Percentiles rank a stretch among this genome's conserved stretches.
These are phyloP conservation scores for Strigamia transsilvanica DNA, from an alignment of 2,888 invertebrate genomes.

Conservation along the genomic window DNA sequence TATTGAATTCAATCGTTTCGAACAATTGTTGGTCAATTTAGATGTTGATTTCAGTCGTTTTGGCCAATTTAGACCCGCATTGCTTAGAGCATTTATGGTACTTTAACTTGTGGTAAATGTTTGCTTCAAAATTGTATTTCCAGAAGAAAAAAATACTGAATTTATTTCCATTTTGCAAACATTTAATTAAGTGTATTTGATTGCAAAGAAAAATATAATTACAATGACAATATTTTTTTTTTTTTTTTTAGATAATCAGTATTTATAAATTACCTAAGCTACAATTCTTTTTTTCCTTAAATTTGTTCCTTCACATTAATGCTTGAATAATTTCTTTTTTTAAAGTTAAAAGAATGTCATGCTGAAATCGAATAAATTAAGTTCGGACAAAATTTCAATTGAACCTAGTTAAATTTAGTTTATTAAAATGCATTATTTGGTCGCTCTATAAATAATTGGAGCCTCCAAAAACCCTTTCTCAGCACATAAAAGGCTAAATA, in stretches of 20 bases:
- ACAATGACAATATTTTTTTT: not conserved
- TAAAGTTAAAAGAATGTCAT: not conserved
- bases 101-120: too few relatives aligned
- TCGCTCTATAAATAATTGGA: not conserved
- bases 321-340: not conserved
- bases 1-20: too few relatives aligned
- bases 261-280: not conserved
- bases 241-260: too few relatives aligned
- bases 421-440: constrained; percentile 35
- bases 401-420: not conserved
- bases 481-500: constrained; percentile 17
- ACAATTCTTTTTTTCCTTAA: not conserved
- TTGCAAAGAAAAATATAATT: constrained; percentile 5
- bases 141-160: too few relatives aligned
- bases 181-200: constrained; percentile 36
- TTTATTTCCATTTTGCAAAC: constrained; percentile 3
- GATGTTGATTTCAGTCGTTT: too few relatives aligned
- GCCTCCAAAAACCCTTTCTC: not conserved
- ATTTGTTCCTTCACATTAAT: constrained; percentile 15
- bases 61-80: too few relatives aligned
- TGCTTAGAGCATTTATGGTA: too few relatives aligned
- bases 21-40: too few relatives aligned
- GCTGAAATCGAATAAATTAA: constrained; percentile 1
- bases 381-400: not conserved
- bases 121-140: too few relatives aligned